phyloP scores from a whole-genome alignment of 2,888 invertebrate species.

The Empis stercorea region DNA sequence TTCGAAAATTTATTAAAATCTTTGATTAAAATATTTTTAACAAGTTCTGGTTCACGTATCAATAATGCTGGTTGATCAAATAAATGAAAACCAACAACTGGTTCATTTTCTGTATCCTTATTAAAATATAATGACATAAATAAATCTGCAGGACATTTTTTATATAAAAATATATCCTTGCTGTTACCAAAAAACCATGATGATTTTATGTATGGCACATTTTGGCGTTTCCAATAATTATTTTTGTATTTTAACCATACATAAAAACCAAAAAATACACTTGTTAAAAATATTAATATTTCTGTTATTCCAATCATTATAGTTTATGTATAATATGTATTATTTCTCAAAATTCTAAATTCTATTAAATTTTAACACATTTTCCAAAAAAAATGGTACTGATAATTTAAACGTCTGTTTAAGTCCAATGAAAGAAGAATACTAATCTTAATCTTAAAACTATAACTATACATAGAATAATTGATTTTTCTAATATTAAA shows the following conservation, averaged over 20 bases:
- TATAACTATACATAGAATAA: too few relatives aligned
- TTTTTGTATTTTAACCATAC: neutral
- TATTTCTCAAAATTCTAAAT: too few relatives aligned
- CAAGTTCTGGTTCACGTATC: slow-evolving; percentile 35
- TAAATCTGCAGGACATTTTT: slow-evolving; percentile 25
- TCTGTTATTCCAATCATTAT: too few relatives aligned
- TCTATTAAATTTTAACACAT: too few relatives aligned
- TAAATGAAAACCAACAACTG: slow-evolving; percentile 32
- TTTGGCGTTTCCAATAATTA: slow-evolving; percentile 29
- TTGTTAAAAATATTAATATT: too few relatives aligned
- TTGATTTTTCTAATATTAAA: too few relatives aligned
- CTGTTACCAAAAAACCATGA: slow-evolving; percentile 35
- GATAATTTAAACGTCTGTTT: too few relatives aligned
- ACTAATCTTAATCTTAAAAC: too few relatives aligned
- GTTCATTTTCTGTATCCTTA: slow-evolving; percentile 18
- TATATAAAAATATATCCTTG: slow-evolving; percentile 22
- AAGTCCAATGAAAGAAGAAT: too few relatives aligned
- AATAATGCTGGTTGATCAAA: slow-evolving; percentile 37
- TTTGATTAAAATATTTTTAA: slow-evolving; percentile 36
- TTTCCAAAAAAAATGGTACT: too few relatives aligned
- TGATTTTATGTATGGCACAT: slow-evolving; percentile 30
- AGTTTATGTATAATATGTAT: too few relatives aligned
- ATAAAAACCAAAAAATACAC: neutral
- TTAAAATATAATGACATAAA: slow-evolving; percentile 31
- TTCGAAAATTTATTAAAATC: slow-evolving; percentile 37